Evolutionary conservation across 2,113 vertebrate genomes (phyloP).

Genomic region (Neotragus pygmaeus): DNA sequence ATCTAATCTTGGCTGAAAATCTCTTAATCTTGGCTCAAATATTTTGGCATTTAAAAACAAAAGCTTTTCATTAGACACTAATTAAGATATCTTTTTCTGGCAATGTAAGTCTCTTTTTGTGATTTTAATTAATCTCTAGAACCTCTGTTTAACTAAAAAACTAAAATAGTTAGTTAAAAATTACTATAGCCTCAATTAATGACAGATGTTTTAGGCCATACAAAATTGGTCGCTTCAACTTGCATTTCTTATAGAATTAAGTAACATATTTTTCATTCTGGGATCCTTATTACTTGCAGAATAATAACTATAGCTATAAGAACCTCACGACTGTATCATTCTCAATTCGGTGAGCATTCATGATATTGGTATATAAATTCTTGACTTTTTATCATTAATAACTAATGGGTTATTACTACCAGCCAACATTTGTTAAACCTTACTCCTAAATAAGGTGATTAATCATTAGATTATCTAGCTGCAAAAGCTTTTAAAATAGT

Average conservation of each 20-base stretch:
- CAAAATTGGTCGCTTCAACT: neutral
- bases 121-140: conserved; percentile 33
- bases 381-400: neutral
- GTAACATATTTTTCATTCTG: neutral
- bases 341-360: neutral
- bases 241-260: neutral
- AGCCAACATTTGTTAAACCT: conserved; percentile 16
- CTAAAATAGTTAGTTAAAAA: neutral
- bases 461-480: neutral
- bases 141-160: neutral
- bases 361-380: neutral
- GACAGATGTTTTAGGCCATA: neutral
- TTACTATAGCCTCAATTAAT: neutral
- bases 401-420: neutral
- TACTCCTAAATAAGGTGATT: conserved; percentile 39
- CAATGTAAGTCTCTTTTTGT: neutral
- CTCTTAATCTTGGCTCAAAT: conserved; percentile 64
- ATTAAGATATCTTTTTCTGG: conserved; percentile 44
- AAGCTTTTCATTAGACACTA: conserved; percentile 23
- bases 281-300: neutral
- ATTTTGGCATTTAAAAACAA: conserved; percentile 64
- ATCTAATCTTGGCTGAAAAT: conserved; percentile 54
- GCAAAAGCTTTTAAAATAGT: conserved; percentile 22
- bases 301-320: neutral
- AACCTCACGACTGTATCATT: neutral